These are phyloP conservation scores for Rhinolophus sinicus DNA, from an alignment of 2,113 vertebrate genomes.

Conservation along the genomic window DNA sequence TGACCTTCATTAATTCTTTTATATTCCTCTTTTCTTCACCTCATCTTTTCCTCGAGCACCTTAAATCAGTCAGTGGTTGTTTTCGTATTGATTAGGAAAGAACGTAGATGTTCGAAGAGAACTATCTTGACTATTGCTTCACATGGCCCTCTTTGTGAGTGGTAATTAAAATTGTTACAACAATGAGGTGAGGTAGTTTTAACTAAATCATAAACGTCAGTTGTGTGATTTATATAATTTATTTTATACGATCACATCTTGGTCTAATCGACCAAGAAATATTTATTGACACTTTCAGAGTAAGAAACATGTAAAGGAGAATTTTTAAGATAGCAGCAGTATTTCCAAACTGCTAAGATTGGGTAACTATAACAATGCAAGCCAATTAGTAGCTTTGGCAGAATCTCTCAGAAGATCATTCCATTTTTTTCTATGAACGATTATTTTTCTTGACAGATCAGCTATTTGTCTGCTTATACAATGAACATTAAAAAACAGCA, in stretches of 20 bases:
- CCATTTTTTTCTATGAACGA: background rate
- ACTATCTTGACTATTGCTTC: background rate
- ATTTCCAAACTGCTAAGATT: slow-evolving; percentile 19
- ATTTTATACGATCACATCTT: slow-evolving; percentile 23
- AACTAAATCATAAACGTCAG: slow-evolving; percentile 20
- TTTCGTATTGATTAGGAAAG: background rate
- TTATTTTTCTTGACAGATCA: background rate
- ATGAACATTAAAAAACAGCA: background rate
- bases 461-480: background rate
- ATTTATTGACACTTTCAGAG: background rate
- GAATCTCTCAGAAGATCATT: slow-evolving; percentile 2
- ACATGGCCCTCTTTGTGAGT: background rate
- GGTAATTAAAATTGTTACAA: slow-evolving; percentile 23
- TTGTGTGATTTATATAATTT: slow-evolving; percentile 23
- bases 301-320: slow-evolving; percentile 12
- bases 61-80: background rate
- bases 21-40: background rate
- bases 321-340: background rate
- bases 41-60: background rate
- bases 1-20: background rate
- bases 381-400: background rate
- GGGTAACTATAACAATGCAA: background rate
- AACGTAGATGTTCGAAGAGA: background rate
- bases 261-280: background rate
- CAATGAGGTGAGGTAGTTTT: background rate